Percentiles rank a stretch among this genome's conserved stretches.
Evolutionary conservation across 2,888 invertebrate genomes (phyloP).

Genomic region (Phortica okadai): DNA sequence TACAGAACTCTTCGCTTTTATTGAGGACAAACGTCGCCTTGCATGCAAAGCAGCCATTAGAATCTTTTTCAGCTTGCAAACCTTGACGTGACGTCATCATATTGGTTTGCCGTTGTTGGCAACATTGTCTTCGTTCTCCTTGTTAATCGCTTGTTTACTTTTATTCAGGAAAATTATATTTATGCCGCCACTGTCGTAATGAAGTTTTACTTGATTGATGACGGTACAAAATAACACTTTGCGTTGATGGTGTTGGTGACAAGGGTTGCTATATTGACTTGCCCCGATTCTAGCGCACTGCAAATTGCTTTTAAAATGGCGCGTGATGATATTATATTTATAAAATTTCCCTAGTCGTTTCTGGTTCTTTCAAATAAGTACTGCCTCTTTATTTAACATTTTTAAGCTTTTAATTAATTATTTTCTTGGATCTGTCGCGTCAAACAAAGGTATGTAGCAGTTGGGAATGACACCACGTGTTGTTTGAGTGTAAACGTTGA

Average conservation of each 20-base stretch:
- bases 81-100: constrained; percentile 37
- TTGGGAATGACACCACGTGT: background rate
- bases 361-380: constrained; percentile 32
- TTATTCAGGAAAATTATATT: constrained; percentile 31
- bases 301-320: constrained; percentile 41
- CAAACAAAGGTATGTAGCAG: background rate
- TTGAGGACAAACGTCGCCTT: constrained; percentile 52
- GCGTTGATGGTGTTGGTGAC: background rate
- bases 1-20: constrained; percentile 22
- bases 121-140: too few species aligned
- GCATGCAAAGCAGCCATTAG: constrained; percentile 73
- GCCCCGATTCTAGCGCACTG: background rate
- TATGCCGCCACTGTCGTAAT: constrained; percentile 56
- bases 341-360: constrained; percentile 58
- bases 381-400: constrained; percentile 47
- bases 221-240: constrained; percentile 37
- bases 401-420: constrained; percentile 70
- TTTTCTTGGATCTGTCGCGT: constrained; percentile 40
- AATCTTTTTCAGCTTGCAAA: constrained; percentile 58
- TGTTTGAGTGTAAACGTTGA: background rate
- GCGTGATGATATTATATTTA: constrained; percentile 72
- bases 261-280: background rate
- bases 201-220: constrained; percentile 71
- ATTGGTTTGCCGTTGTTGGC: background rate
- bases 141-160: too few species aligned